A percentile compares a stretch with the other conserved stretches of the same genome.
phyloP scores from a whole-genome alignment of 2,888 invertebrate genomes.

The Neoitamus cyanurus region DNA sequence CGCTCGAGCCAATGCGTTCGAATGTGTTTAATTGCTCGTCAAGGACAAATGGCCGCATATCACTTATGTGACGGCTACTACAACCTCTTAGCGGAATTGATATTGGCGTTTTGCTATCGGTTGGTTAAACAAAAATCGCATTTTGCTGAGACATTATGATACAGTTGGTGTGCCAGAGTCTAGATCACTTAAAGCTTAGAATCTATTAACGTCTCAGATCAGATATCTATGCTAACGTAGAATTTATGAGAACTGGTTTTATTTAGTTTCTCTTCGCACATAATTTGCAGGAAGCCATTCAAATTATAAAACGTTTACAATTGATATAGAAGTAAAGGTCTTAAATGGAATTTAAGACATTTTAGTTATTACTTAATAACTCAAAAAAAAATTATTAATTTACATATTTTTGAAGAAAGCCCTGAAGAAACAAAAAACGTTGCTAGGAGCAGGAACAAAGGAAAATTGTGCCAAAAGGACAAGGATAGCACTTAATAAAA shows the following conservation, averaged over 20 bases:
- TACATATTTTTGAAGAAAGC: too few relatives aligned
- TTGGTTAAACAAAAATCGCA: background rate
- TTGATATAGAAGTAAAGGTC: background rate
- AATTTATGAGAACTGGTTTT: background rate
- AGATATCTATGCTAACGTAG: background rate
- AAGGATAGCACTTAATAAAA: too few relatives aligned
- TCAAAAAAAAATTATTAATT: too few relatives aligned
- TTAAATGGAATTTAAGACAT: background rate
- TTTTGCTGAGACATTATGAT: background rate
- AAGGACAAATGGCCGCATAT: background rate
- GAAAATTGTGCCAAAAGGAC: too few relatives aligned
- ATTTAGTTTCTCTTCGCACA: background rate
- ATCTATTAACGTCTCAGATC: background rate
- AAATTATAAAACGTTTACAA: background rate
- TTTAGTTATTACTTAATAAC: background rate
- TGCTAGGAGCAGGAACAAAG: too few relatives aligned
- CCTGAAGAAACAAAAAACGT: too few relatives aligned
- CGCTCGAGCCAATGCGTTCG: background rate
- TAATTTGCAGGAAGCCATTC: background rate
- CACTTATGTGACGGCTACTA: background rate
- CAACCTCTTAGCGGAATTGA: background rate
- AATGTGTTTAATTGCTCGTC: background rate
- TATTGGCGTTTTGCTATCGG: background rate
- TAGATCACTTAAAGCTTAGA: background rate
- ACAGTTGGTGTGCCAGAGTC: background rate